Base-by-base conservation (phyloP, 2,888 invertebrate species). In the Trimorus sp. region DNA sequence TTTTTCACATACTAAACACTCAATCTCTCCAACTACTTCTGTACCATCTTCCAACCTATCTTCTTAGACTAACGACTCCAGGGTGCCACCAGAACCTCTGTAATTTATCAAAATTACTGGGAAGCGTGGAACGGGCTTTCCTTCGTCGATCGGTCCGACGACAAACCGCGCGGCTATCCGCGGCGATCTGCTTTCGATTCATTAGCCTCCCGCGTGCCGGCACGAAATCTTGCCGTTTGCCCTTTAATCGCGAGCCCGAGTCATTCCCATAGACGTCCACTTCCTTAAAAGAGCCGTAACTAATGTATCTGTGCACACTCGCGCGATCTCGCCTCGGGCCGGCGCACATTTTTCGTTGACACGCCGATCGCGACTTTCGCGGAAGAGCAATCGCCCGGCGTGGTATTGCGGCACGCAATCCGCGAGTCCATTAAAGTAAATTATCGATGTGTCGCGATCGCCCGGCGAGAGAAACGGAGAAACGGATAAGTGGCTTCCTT, bases 401-500 rank as follows among this genome's bases (percentile, higher is more conserved):
- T 80, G 80, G 78, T 83, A 83, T 80, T 79, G 59, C 71, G 42
- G 83, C 83, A 83, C 83, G 83, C 83, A 83, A 81, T 81, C 81
- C 76, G 74, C 78, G 73, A 81, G 81, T 83, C 79, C 83, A 83
- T 83, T 83, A 83, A 80, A 83, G 83, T 83, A 73, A 83, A 83
- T 83, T 76, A 83, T 83, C 83, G 83, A 83, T 83, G 79, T 83
- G 83, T 83, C 83, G 83, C 83, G 83, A 80, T 78, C 83, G 56
- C 58, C 42, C 45, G 49, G 69, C 65, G 76, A 59, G 26, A 26
- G 26, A 26, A 26, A 26, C 26, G 26, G 26, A 26, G 77, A 56
- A 70, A 76, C 65, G 59, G 80, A 77, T 80, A 74, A 80, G 83
- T 81, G 74, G 73, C 83, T 81, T 83, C 83, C 83, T 79, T 80